Conservation (phyloP, 2,888 invertebrate species). For the Clepsis dumicolana region DNA sequence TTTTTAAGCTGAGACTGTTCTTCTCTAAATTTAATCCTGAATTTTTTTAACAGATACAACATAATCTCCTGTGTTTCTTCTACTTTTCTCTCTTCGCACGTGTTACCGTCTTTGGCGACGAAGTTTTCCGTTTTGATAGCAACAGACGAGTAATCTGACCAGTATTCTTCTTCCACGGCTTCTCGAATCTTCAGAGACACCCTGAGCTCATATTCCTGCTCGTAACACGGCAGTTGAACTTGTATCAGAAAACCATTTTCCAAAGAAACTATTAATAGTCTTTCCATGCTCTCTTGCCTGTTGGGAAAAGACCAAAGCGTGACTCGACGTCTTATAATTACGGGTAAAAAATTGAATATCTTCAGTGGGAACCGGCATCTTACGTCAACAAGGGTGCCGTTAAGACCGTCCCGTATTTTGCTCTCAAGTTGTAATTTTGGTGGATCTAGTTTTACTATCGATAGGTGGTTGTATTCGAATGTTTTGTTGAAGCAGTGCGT, state of each 20-base stretch:
- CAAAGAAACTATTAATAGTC: not conserved
- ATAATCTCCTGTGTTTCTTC: not conserved
- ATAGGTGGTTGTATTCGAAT: not conserved
- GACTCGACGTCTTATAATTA: not conserved
- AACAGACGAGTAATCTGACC: not conserved
- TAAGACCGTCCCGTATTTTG: not conserved
- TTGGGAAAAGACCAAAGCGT: not conserved
- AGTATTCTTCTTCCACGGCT: not conserved
- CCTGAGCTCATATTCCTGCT: not conserved
- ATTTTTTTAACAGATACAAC: not conserved
- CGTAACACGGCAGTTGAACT: not conserved
- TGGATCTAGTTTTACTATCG: not conserved
- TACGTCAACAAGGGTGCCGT: not conserved
- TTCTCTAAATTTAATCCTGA: not conserved
- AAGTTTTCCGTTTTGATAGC: not conserved
- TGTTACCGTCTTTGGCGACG: not conserved
- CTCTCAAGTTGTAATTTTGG: not conserved
- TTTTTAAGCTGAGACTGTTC: not conserved
- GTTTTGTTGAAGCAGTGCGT: not conserved
- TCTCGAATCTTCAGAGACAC: not conserved
- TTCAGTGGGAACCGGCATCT: not conserved
- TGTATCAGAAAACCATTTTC: not conserved
- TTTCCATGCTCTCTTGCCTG: not conserved
- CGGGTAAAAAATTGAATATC: not conserved
- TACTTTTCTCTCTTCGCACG: not conserved